These are phyloP conservation scores for Pituophis catenifer DNA, from an alignment of 2,113 vertebrate species.

Conservation along the genomic window DNA sequence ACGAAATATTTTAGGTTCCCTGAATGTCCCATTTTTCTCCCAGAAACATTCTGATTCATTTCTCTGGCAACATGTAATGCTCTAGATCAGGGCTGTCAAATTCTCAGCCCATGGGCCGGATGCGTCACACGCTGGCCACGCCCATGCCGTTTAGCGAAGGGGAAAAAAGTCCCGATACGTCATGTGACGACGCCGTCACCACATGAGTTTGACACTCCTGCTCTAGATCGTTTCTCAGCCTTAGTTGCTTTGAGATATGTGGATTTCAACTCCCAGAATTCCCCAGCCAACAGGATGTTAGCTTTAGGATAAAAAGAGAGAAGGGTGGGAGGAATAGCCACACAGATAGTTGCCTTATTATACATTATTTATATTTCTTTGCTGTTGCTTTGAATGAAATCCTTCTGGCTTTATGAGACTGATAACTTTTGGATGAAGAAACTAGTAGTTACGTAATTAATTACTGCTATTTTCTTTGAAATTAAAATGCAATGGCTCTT, in stretches of 20 bases:
- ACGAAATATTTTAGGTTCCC: neutral
- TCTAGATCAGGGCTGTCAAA: neutral
- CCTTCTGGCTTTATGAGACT: neutral
- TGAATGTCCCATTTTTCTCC: neutral
- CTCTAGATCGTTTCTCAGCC: neutral
- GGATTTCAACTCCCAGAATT: neutral
- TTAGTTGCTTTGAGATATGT: neutral
- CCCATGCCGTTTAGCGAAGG: no score
- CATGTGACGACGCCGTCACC: no score
- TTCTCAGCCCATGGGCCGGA: no score
- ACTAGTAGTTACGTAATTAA: neutral
- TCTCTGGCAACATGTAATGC: neutral
- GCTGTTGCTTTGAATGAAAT: neutral
- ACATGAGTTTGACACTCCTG: no score
- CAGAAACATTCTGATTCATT: neutral
- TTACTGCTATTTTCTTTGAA: neutral
- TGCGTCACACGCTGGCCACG: no score
- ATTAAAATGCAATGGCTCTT: neutral
- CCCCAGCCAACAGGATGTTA: neutral
- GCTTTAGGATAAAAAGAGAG: neutral
- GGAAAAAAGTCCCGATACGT: no score
- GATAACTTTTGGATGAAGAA: neutral
- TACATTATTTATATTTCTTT: neutral
- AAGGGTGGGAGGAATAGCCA: neutral
- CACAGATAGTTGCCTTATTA: neutral